phyloP scores from a whole-genome alignment of 2,888 invertebrate species.

The Incurvaria masculella region DNA sequence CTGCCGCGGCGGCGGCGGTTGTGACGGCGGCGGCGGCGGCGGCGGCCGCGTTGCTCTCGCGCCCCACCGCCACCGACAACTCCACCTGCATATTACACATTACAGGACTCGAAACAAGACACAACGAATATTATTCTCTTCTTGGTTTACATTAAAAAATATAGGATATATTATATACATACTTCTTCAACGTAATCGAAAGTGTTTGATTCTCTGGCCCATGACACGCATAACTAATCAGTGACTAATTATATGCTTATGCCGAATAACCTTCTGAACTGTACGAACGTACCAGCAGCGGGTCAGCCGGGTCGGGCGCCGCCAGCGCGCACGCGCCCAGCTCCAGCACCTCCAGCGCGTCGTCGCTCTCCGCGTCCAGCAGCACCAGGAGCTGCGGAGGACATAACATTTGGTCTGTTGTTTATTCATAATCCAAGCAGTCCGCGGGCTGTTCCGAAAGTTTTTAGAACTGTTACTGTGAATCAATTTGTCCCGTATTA shows the following conservation, averaged over 20 bases:
- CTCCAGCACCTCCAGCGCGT: conserved; percentile 40
- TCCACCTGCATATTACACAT: too few relatives aligned
- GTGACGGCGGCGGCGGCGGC: too few relatives aligned
- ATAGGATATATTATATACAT: not conserved
- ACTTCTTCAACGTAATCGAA: not conserved
- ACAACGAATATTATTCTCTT: not conserved
- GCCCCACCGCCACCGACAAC: too few relatives aligned
- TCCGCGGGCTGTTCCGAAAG: not conserved
- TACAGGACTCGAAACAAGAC: too few relatives aligned
- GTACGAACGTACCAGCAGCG: conserved; percentile 27
- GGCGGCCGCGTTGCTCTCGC: too few relatives aligned
- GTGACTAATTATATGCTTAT: too few relatives aligned
- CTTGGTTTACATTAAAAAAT: not conserved
- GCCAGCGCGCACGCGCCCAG: conserved; percentile 29
- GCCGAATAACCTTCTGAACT: conserved; percentile 19
- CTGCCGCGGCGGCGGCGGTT: too few relatives aligned
- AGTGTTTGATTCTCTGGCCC: conserved; percentile 12
- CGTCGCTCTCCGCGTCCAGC: conserved; percentile 32
- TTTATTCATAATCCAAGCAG: not conserved
- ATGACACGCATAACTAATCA: conserved; percentile 19
- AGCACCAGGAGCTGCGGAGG: conserved; percentile 32
- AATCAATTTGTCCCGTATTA: too few relatives aligned
- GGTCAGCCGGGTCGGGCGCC: conserved; percentile 25
- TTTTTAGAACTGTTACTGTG: not conserved
- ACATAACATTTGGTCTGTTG: not conserved